Base-by-base conservation (phyloP, 2,113 vertebrate species). In the Hippoglossus stenolepis region DNA sequence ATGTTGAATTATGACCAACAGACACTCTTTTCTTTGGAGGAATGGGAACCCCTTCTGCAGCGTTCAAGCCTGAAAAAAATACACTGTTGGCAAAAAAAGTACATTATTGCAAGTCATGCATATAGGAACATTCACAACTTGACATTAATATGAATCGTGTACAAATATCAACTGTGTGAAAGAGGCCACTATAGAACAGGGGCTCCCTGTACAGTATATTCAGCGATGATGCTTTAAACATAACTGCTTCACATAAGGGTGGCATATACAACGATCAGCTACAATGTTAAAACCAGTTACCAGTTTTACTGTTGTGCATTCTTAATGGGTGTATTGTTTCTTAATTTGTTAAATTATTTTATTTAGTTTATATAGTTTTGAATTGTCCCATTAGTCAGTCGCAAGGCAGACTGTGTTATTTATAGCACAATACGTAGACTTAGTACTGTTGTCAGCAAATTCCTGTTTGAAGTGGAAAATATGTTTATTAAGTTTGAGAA, bases 1-100 rank as follows among this genome's bases (percentile, higher is more conserved):
- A 73, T 80, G 77, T 70, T 64, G 87, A 84, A 87, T 85, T 9
- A 49, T 51, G 17, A 82, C 63, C 24, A 89, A 83, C 83, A 89
- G 68, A 74, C 70, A 49, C 57, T 75, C 56, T 85, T 74, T 89
- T 87, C 82, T 85, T 81, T 75, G 61, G 79, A 63, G 72, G 71
- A 81, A 79, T n/a, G 61, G 68, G 71, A 49, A 66, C 66, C 58
- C 62, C 38, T 80, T 62, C 70, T 63, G 65, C 79, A 82, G 78
- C 1, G 3, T 74, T 64, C 64, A 47, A 68, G 62, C 40, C 61
- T 49, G 47, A 65, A 67, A 72, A 64, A 79, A 70, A 51, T 12
- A 64, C 63, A 57, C 51, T n/a, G 51, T 38, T 63, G 38, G 53
- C 40, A 0, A 71, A 71, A 43, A 65, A 54, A 5, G 2, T 0